Evolutionary conservation across 1,140 invertebrate genomes (phyloP).

Genomic region (Drosophila watanabei): DNA sequence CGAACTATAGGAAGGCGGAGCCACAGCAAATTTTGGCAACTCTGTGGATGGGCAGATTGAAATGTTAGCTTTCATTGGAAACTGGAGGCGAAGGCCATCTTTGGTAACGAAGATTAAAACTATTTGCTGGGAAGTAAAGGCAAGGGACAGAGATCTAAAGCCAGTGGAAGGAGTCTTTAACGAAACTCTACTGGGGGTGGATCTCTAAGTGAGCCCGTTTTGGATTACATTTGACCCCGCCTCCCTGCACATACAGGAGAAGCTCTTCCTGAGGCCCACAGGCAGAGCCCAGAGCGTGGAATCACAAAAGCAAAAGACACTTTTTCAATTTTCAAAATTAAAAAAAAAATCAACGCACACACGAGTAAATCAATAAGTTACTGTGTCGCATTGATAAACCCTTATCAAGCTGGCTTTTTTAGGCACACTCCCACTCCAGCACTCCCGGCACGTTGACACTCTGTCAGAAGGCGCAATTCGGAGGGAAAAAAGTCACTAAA

Average conservation of each 20-base stretch:
- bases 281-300: constrained; percentile 24
- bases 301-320: constrained; percentile 82
- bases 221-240: constrained; percentile 38
- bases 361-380: constrained; percentile 84
- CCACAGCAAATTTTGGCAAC: constrained; percentile 60
- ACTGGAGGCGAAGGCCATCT: constrained; percentile 19
- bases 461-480: constrained; percentile 64
- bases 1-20: constrained; percentile 6
- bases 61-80: constrained; percentile 30
- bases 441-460: constrained; percentile 71
- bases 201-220: constrained; percentile 16
- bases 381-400: constrained; percentile 84
- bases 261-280: neutral
- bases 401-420: constrained; percentile 75
- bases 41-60: constrained; percentile 54
- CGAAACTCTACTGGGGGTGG: neutral
- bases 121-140: constrained; percentile 20
- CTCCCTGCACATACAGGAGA: neutral
- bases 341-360: constrained; percentile 77
- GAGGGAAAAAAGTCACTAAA: constrained; percentile 67
- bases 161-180: neutral
- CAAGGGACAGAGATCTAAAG: neutral
- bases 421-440: constrained; percentile 17
- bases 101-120: constrained; percentile 52
- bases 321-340: constrained; percentile 85